These are phyloP conservation scores for Python bivittatus DNA, from an alignment of 2,113 vertebrate genomes.

Conservation along the genomic window DNA sequence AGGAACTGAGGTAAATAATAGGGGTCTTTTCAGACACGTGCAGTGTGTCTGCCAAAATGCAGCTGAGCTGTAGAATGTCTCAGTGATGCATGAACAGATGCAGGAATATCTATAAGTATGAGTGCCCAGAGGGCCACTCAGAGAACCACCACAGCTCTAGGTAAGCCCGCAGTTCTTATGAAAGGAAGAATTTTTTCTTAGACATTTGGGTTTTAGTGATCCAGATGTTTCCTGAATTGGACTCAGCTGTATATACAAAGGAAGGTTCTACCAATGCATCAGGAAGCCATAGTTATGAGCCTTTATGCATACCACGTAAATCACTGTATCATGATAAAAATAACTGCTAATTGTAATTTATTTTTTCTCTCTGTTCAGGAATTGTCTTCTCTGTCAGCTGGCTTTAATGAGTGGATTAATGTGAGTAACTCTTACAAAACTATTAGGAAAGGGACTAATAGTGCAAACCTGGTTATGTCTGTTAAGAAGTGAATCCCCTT, in stretches of 20 bases:
- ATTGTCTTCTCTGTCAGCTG: slow-evolving; percentile 74
- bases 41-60: background rate
- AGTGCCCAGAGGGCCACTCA: background rate
- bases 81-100: background rate
- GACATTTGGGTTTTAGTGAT: background rate
- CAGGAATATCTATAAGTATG: background rate
- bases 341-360: slow-evolving; percentile 19
- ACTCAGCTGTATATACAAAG: background rate
- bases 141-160: background rate
- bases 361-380: slow-evolving; percentile 74
- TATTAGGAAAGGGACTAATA: background rate
- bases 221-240: background rate
- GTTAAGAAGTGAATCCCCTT: background rate
- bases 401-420: slow-evolving; percentile 82
- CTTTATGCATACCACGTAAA: background rate
- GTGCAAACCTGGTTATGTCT: background rate
- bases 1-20: background rate
- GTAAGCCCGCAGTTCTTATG: background rate
- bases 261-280: background rate
- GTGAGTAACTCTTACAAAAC: slow-evolving; percentile 75
- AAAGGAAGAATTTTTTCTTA: background rate
- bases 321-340: background rate
- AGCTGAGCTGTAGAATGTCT: background rate
- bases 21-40: background rate
- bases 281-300: background rate